Base-by-base conservation (phyloP, 2,113 vertebrate species). In the Psephotus haematonotus region DNA sequence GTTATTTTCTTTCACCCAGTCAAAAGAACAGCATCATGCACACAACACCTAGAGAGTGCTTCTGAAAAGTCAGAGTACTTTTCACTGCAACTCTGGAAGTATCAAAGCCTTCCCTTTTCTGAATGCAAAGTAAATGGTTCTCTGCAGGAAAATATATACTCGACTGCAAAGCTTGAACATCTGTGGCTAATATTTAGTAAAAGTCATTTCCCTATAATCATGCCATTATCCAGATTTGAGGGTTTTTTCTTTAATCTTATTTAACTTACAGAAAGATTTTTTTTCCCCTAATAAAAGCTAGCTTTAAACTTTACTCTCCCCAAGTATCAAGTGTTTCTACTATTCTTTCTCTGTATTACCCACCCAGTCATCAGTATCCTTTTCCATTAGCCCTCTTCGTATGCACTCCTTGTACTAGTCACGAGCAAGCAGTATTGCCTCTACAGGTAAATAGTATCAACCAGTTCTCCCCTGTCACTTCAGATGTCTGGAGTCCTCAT, bases 1-100 rank as follows among this genome's bases (percentile, higher is more conserved):
- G 95, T 96, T 94, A 97, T 90, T 94, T 91, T 75, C 47, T 65
- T 90, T 82, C 87, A 95, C 16, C 10, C 28, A 77, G 33, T 28
- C 65, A 91, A 62, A 92, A 95, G 62, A 86, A 67, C 28, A 89
- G 78, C 43, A 75, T 74, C 82, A 88, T 92, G 92, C 95, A 96
- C 37, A 88, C 62, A 90, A 90, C 50, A 94, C 49, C 24, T 67
- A 88, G 3, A 86, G 71, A 77, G 80, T 7, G 24, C 67, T 90
- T 76, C 62, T 76, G 13, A 35, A 77, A 76, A 81, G 72, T 60
- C 60, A 87, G 93, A 86, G 78, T 87, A 92, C 13, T 87, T 93
- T 93, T 93, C 90, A 94, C 85, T 86, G 86, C 88, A 90, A 92
- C 22, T 47, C 49, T 8, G 7, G 28, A 86, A 86, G 29, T 59